Conservation (phyloP, 1,140 invertebrate genomes). For the Prorops nasuta region DNA sequence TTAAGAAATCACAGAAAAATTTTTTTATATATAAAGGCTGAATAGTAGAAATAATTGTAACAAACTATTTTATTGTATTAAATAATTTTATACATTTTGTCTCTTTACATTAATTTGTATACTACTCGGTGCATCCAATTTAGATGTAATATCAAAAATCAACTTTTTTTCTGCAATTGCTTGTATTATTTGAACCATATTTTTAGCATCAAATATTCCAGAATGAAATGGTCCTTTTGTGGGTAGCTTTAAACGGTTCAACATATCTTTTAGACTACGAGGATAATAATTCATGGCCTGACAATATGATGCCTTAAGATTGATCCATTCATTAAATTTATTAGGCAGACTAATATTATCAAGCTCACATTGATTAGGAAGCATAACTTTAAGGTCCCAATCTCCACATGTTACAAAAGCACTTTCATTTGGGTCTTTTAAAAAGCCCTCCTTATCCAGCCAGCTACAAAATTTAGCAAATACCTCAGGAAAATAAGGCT, state of each 20-base stretch:
- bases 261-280: constrained; percentile 40
- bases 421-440: constrained; percentile 30
- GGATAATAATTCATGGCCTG: constrained; percentile 37
- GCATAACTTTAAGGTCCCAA: constrained; percentile 65
- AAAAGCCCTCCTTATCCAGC: constrained; percentile 38
- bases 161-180: constrained; percentile 24
- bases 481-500: constrained; percentile 44
- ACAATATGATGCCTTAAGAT: constrained; percentile 59
- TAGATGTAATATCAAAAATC: constrained; percentile 36
- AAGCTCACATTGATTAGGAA: constrained; percentile 59
- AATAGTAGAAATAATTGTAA: no score
- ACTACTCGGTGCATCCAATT: background rate
- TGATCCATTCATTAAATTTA: constrained; percentile 62
- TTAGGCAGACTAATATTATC: constrained; percentile 51
- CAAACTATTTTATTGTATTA: background rate
- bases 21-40: constrained; percentile 1
- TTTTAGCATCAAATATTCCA: constrained; percentile 44
- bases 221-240: constrained; percentile 44
- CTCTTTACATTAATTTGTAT: no score
- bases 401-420: constrained; percentile 65
- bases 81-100: no score
- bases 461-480: constrained; percentile 46
- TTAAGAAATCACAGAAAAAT: background rate
- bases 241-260: constrained; percentile 28
- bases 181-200: constrained; percentile 42